Base-by-base conservation (phyloP, 2,888 invertebrate species). In the Portevinia maculata region DNA sequence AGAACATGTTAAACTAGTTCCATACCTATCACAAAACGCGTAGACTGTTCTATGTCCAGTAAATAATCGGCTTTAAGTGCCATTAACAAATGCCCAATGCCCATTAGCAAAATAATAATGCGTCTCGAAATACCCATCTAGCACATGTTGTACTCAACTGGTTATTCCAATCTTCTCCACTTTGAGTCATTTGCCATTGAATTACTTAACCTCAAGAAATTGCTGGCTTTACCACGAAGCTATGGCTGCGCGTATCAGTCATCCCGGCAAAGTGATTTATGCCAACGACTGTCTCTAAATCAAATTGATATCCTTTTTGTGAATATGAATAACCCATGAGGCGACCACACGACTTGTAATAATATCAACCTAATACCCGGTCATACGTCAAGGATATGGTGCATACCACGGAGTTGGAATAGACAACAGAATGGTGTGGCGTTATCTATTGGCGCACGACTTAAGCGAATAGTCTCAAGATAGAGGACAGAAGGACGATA, bases 291-390 rank as follows among this genome's bases (percentile, higher is more conserved):
- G 84, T 81, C 79, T 78, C 79, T 86, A 85, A 85, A 85, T 86
- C 85, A 85, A 86, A 86, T 86, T 85, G 84, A 86, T 86, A 78
- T 78, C 85, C 78, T 79, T 83, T 75, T 78, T 78, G 65, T 50
- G 83, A 71, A 84, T 85, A 86, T 85, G 85, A 86, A 86, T 86
- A 85, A 86, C 84, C 64, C 86, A 85, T 85, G 84, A 85, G 81
- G 52, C 84, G 78, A 71, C 79, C 57, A 57, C 74, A 65, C 48
- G 73, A 84, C 84, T 84, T 84, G 84, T 84, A 84, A 83, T 85
- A 83, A 67, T 70, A 83, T 71, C 83, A 70, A 69, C 84, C 75
- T 84, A 85, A 76, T 67, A 76, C 64, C 50, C 71, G 57, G 69
- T 84, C 83, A 85, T 85, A 85, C 69, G 84, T 86, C 85, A 85